These are phyloP conservation scores for Merops nubicus DNA, from an alignment of 2,113 vertebrate genomes.

Conservation along the genomic window DNA sequence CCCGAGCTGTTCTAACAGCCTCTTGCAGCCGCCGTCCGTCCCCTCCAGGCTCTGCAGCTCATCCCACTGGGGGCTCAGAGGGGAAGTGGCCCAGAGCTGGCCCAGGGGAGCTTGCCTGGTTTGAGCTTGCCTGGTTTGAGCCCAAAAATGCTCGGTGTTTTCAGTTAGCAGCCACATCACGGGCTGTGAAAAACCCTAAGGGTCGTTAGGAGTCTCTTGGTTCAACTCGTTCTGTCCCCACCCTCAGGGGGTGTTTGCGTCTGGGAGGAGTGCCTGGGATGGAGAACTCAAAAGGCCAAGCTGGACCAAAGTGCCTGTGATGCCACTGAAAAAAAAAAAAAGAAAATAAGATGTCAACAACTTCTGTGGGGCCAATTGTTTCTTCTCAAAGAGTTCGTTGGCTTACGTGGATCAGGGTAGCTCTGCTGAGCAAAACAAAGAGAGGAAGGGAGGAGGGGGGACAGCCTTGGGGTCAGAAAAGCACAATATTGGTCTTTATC, in stretches of 20 bases:
- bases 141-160: not conserved
- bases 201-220: not conserved
- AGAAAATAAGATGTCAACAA: conserved; percentile 49
- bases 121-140: not conserved
- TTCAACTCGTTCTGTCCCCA: not conserved
- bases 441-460: not conserved
- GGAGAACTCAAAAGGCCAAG: conserved; percentile 29
- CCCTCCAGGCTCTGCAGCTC: not conserved
- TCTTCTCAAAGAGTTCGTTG: conserved; percentile 47
- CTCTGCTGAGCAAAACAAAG: conserved; percentile 15
- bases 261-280: not conserved
- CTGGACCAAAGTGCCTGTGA: not conserved
- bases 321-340: not conserved
- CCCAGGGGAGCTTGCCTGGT: not conserved
- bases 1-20: not conserved
- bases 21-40: not conserved
- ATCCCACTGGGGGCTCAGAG: not conserved
- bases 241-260: not conserved
- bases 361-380: conserved; percentile 41
- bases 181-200: not conserved
- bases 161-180: conserved; percentile 23
- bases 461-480: conserved; percentile 35
- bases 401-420: conserved; percentile 41
- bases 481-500: conserved; percentile 16
- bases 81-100: not conserved